Evolutionary conservation across 2,797 vertebrate genomes (phyloP), one percentile per base, ranked within the genome.

Genomic region (Petrocephalus sullivani): DNA sequence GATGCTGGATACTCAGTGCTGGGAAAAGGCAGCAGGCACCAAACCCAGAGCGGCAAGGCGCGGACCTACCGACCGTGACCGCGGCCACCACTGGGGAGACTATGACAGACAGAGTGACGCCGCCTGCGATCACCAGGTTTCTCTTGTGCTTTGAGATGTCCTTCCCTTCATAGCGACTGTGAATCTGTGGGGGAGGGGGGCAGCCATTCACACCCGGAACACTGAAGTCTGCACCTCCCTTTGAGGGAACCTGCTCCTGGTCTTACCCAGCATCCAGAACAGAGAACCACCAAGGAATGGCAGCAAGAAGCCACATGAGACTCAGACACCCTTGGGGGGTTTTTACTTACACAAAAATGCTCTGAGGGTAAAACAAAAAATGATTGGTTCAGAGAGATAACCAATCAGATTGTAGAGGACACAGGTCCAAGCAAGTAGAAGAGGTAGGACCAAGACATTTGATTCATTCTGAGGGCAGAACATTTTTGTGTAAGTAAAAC

Each of bases 51-150:
- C 7, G 16, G 71, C 16, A n/a, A 78, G 21, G 3, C 75, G 90
- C 90, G 93, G 91, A 89, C 98, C 97, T 95, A 99, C 98, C 98
- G 60, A 99, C 98, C 90, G 98, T 99, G 91, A 99, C 98, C 71
- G 98, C 98, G 91, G 98, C 98, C 91, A 99, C 98, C 89, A 99
- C 98, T 0, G 98, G 98, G 92, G 98, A 99, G 88, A 99, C 97
- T 0, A 99, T 98, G 88, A 99, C 98, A 23, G 98, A 99, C 64
- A 99, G 93, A 0, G 98, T 98, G 75, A 99, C 98, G 83, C 98
- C 98, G 3, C 98, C 98, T n/a, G 98, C 97, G 87, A 99, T 98
- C 82, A 98, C 97, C 94, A 99, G 94, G 94, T 99, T 99, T 92
- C 98, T 95, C 94, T 98, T 99, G 95, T 99, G 98, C 93, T 97